Conservation (phyloP, 1,140 invertebrate species). For the Periplaneta americana region DNA sequence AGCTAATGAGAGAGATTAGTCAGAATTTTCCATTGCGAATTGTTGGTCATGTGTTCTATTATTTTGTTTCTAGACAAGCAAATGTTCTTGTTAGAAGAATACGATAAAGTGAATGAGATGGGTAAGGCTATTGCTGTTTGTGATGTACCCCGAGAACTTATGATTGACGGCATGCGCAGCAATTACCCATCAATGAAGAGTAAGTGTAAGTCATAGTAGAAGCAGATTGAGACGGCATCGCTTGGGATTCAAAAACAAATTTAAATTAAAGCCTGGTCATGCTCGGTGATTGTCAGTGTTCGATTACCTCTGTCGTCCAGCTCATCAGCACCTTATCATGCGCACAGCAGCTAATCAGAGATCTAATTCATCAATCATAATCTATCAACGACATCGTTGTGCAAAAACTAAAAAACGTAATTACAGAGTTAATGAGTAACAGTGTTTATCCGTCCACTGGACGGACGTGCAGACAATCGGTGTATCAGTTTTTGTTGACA, state of each 20-base stretch:
- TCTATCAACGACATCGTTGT: background rate
- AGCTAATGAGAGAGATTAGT: too few relatives aligned
- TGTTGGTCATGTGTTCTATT: too few relatives aligned
- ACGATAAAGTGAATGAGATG: too few relatives aligned
- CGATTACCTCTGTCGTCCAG: too few relatives aligned
- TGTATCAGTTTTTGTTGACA: background rate
- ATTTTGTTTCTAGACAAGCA: too few relatives aligned
- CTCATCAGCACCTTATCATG: background rate
- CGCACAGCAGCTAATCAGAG: background rate
- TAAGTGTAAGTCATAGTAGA: too few relatives aligned
- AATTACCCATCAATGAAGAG: too few relatives aligned
- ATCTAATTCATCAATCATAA: background rate
- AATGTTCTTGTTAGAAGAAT: too few relatives aligned
- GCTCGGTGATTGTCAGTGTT: background rate
- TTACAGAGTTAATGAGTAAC: background rate
- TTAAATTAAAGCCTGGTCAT: background rate
- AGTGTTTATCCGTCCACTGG: background rate
- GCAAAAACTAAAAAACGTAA: background rate
- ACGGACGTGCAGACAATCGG: background rate
- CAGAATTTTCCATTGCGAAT: too few relatives aligned
- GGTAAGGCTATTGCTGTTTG: too few relatives aligned
- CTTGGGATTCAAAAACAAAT: background rate
- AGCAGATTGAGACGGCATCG: background rate
- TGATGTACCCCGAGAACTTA: too few relatives aligned
- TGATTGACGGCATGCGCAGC: too few relatives aligned